These are phyloP conservation scores for Drosophila macrospina DNA, from an alignment of 2,888 invertebrate species.

Conservation along the genomic window DNA sequence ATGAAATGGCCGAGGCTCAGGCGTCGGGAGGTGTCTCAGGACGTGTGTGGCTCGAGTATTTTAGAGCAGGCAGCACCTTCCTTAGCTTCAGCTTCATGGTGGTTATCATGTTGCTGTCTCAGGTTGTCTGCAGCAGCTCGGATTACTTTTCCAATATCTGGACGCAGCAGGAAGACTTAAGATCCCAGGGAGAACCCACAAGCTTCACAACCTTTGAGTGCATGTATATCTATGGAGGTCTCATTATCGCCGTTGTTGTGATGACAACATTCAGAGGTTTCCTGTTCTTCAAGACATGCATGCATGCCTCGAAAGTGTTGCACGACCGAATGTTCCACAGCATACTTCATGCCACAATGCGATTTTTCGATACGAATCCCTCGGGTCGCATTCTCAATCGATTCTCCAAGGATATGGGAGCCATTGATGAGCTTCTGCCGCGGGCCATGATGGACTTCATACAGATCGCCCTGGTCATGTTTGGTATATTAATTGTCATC, in stretches of 20 bases:
- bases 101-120: slow-evolving; percentile 86
- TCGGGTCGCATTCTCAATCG: slow-evolving; percentile 91
- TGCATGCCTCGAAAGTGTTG: slow-evolving; percentile 90
- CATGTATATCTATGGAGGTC: slow-evolving; percentile 83
- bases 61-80: slow-evolving; percentile 86
- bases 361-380: slow-evolving; percentile 95
- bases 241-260: slow-evolving; percentile 83
- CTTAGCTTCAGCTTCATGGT: slow-evolving; percentile 85
- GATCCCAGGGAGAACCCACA: slow-evolving; percentile 77
- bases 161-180: slow-evolving; percentile 85
- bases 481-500: slow-evolving; percentile 91
- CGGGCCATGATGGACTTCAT: slow-evolving; percentile 86
- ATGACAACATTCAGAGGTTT: slow-evolving; percentile 88
- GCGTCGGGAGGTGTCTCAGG: slow-evolving; percentile 85
- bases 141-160: slow-evolving; percentile 89
- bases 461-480: slow-evolving; percentile 87
- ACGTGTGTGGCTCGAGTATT: slow-evolving; percentile 85
- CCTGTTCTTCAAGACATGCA: slow-evolving; percentile 91
- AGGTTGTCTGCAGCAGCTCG: slow-evolving; percentile 87
- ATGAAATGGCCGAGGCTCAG: slow-evolving; percentile 83
- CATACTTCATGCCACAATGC: slow-evolving; percentile 91
- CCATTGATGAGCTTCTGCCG: slow-evolving; percentile 87
- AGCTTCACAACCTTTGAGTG: slow-evolving; percentile 82
- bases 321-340: slow-evolving; percentile 94
- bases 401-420: slow-evolving; percentile 91